Percentiles rank a stretch among this genome's conserved stretches.
phyloP scores from a whole-genome alignment of 2,113 vertebrate species.

The Uropsilus gracilis region DNA sequence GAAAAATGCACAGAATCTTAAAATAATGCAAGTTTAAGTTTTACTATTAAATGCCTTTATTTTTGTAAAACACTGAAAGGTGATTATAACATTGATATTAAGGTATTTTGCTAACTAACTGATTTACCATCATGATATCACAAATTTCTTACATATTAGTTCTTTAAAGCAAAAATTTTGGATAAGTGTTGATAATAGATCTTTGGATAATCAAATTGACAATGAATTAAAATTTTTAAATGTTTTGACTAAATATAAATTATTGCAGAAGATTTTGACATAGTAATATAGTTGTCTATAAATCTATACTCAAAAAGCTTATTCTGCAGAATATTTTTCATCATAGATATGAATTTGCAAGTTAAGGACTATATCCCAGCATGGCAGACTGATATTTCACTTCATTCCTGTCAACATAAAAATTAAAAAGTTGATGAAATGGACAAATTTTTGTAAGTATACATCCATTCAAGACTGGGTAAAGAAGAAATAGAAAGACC shows the following conservation, averaged over 20 bases:
- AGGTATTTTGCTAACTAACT: neutral
- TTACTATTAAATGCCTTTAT: neutral
- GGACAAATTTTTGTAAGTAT: too few species aligned
- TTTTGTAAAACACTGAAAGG: neutral
- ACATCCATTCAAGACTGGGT: too few species aligned
- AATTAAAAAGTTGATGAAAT: too few species aligned
- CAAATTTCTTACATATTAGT: neutral
- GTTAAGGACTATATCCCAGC: fast-evolving
- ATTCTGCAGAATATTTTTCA: neutral
- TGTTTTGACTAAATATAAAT: neutral
- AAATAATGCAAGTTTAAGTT: neutral
- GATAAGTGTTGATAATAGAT: neutral
- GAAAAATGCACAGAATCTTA: neutral
- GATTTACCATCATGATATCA: neutral
- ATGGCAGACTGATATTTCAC: neutral
- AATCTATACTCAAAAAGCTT: neutral
- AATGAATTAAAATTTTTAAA: neutral
- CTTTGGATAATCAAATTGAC: neutral
- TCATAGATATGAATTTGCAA: neutral
- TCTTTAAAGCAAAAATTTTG: neutral
- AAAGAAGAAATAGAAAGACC: too few species aligned
- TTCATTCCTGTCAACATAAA: neutral
- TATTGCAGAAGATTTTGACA: neutral
- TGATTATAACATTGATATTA: neutral
- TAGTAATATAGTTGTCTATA: neutral